phyloP scores from a whole-genome alignment of 1,140 invertebrate genomes.

The Trachelipus rathkii region DNA sequence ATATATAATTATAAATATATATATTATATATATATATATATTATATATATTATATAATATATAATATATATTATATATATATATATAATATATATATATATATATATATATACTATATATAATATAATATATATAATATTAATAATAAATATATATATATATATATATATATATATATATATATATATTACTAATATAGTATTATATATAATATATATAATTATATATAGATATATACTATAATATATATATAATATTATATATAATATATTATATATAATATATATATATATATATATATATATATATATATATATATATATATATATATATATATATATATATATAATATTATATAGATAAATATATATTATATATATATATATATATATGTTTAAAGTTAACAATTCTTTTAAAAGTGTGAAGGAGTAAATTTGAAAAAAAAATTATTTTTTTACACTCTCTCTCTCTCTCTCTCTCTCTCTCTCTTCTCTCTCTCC shows the following conservation, averaged over 20 bases:
- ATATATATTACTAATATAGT: no score
- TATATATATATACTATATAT: no score
- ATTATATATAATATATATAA: background rate
- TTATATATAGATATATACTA: constrained; percentile 14
- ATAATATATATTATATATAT: no score
- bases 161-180: constrained; percentile 28
- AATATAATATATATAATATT: background rate
- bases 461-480: no score
- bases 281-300: constrained; percentile 23
- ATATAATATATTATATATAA: constrained; percentile 26
- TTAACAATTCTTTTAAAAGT: no score
- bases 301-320: constrained; percentile 17
- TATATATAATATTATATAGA: constrained; percentile 23
- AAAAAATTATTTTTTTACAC: no score
- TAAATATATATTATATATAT: constrained; percentile 25
- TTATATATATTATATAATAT: no score
- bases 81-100: no score
- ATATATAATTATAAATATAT: no score
- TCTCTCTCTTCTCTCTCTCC: no score
- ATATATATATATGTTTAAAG: constrained; percentile 17
- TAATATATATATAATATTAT: constrained; percentile 31
- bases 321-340: constrained; percentile 17
- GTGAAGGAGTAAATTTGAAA: no score
- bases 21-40: no score
- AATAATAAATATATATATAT: background rate